Evolutionary conservation across 2,888 invertebrate species (phyloP).

Genomic region (Dicycla oo): DNA sequence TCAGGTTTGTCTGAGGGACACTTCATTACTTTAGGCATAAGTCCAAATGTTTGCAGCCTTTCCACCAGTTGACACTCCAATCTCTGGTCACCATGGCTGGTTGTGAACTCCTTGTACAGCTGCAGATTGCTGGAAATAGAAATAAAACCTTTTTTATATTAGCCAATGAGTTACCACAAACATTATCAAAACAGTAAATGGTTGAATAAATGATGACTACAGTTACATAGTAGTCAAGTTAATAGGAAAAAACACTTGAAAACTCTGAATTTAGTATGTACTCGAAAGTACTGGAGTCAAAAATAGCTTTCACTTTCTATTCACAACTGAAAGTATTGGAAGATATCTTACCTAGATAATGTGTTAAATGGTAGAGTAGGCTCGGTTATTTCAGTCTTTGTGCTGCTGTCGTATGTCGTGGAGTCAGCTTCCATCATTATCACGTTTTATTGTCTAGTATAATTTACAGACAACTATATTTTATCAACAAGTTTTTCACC

Average conservation of each 20-base stretch:
- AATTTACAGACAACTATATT: constrained; percentile 22
- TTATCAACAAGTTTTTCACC: neutral
- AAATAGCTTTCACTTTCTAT: constrained; percentile 9
- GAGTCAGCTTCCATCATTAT: constrained; percentile 87
- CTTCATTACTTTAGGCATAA: constrained; percentile 74
- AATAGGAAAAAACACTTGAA: neutral
- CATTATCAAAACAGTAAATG: neutral
- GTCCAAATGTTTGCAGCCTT: constrained; percentile 78
- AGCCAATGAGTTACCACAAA: neutral
- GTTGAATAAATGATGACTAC: neutral
- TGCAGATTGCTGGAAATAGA: constrained; percentile 78
- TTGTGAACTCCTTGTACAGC: constrained; percentile 77
- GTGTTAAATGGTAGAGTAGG: constrained; percentile 78
- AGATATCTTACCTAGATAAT: constrained; percentile 75
- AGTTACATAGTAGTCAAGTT: neutral
- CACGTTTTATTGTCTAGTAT: neutral
- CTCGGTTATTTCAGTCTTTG: constrained; percentile 70
- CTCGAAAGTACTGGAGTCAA: neutral
- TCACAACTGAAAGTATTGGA: neutral
- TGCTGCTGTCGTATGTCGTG: constrained; percentile 81
- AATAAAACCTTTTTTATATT: constrained; percentile 12
- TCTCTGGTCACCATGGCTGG: constrained; percentile 70
- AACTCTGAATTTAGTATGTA: neutral
- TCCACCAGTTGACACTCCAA: constrained; percentile 79
- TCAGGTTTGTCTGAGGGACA: constrained; percentile 76